phyloP scores from a whole-genome alignment of 2,888 invertebrate genomes.

The Eupithecia subumbrata region DNA sequence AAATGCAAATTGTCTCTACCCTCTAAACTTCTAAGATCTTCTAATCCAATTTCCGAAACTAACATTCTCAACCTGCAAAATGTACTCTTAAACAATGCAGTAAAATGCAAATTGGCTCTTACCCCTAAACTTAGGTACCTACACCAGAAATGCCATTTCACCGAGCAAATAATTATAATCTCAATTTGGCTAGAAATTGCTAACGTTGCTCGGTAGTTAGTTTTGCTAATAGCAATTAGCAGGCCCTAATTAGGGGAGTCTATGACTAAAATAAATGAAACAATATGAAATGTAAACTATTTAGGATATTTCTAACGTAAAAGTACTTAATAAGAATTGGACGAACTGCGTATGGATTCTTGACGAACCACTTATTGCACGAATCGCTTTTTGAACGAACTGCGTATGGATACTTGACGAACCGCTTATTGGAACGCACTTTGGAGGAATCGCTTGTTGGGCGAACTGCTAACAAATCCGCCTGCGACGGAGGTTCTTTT shows the following conservation, averaged over 20 bases:
- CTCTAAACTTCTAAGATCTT: background rate
- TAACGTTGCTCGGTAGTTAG: background rate
- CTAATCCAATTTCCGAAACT: background rate
- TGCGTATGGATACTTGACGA: too few relatives aligned
- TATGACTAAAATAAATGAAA: background rate
- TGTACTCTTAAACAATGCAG: background rate
- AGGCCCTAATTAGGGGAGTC: background rate
- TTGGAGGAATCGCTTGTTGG: too few relatives aligned
- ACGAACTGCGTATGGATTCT: too few relatives aligned
- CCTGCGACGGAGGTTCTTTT: too few relatives aligned
- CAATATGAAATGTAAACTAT: too few relatives aligned
- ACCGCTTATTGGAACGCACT: too few relatives aligned
- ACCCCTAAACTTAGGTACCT: background rate
- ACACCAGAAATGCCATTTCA: background rate
- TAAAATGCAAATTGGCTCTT: background rate
- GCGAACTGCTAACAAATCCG: too few relatives aligned
- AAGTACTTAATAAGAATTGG: too few relatives aligned
- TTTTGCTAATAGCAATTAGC: background rate
- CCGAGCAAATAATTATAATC: constrained; percentile 9
- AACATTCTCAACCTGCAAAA: background rate
- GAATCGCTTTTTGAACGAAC: too few relatives aligned
- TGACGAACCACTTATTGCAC: too few relatives aligned
- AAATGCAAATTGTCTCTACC: background rate
- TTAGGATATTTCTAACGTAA: too few relatives aligned
- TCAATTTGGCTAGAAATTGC: constrained; percentile 9